Percentiles rank a stretch among this genome's conserved stretches.
Evolutionary conservation across 2,797 vertebrate genomes (phyloP).

Genomic region (Urophycis tenuis): DNA sequence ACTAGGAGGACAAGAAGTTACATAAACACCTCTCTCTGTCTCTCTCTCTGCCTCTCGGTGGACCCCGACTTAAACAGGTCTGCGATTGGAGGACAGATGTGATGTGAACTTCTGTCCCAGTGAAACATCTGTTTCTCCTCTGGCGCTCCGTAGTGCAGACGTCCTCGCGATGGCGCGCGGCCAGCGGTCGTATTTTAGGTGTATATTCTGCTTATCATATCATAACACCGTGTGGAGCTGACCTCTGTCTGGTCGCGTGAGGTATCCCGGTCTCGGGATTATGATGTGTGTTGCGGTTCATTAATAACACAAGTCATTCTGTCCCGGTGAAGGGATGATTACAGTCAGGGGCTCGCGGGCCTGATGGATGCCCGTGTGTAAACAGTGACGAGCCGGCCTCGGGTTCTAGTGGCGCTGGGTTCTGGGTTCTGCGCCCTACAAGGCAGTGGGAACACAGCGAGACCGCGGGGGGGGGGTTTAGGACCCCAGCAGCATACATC

Average conservation of each 20-base stretch:
- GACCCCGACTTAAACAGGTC: not conserved
- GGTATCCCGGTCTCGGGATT: too few relatives aligned
- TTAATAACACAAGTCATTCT: not conserved
- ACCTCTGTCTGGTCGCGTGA: not conserved
- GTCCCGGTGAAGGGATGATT: too few relatives aligned
- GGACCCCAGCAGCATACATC: constrained; percentile 54
- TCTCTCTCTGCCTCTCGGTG: not conserved
- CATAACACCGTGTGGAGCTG: not conserved
- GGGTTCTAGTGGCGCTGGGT: constrained; percentile 49
- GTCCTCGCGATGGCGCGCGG: not conserved
- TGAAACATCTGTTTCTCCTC: constrained; percentile 1
- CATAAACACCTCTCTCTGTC: constrained; percentile 64
- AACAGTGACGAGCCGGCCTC: constrained; percentile 51
- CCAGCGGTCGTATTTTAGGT: not conserved
- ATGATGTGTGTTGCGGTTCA: not conserved
- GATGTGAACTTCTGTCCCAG: not conserved
- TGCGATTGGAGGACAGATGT: not conserved
- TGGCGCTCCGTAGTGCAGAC: not conserved
- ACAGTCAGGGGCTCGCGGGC: constrained; percentile 25
- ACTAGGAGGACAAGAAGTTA: constrained; percentile 66
- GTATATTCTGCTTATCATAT: not conserved
- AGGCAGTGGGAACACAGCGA: too few relatives aligned
- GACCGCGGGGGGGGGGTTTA: constrained; percentile 61
- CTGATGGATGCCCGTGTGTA: constrained; percentile 64
- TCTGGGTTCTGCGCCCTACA: constrained; percentile 67